Base-by-base conservation (phyloP, 2,113 vertebrate species). In the Ctenomys sociabilis region DNA sequence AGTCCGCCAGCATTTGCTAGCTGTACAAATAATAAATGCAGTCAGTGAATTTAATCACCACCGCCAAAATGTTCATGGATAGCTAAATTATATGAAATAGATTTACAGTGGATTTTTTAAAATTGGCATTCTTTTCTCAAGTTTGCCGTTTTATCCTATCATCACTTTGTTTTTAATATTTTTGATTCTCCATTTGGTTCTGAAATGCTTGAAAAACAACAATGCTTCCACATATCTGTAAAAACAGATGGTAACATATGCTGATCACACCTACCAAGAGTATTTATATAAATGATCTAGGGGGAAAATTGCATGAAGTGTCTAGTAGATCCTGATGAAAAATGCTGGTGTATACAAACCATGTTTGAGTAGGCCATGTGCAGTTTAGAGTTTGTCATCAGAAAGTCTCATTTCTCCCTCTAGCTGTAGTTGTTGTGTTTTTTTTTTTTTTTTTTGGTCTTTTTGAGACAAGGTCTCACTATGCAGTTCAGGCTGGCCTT, bases 231-330 rank as follows among this genome's bases (percentile, higher is more conserved):
- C 97, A 96, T 98, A 97, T 97, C 72, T 77, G 96, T 91, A 96
- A 95, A 98, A 98, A 96, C 98, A 98, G 97, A 97, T 98, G 98
- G 98, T 98, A 98, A 70, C 97, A 68, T 97, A 96, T 35, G 70
- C 97, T 98, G 97, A 97, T 98, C 97, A 97, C 98, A 98, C 98
- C 96, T 98, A 94, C 98, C 95, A 93, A 95, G 95, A 97, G 85
- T 85, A 97, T 97, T 98, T 97, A 96, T 97, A 96, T 97, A 97
- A 98, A 95, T 97, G 97, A 97, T 97, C 96, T 61, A 16, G 88
- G 45, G 14, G 10, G 2, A 84, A 94, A 93, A 80, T 94, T 88
- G 88, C 81, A 21, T 43, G 83, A n/a, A 95, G 72, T 59, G 64
- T 63, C 88, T 98, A 85, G 93, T 96, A 97, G 66, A 70, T 54